Base-by-base conservation (phyloP, 2,797 vertebrate species). In the Pyrocephalus nanus region DNA sequence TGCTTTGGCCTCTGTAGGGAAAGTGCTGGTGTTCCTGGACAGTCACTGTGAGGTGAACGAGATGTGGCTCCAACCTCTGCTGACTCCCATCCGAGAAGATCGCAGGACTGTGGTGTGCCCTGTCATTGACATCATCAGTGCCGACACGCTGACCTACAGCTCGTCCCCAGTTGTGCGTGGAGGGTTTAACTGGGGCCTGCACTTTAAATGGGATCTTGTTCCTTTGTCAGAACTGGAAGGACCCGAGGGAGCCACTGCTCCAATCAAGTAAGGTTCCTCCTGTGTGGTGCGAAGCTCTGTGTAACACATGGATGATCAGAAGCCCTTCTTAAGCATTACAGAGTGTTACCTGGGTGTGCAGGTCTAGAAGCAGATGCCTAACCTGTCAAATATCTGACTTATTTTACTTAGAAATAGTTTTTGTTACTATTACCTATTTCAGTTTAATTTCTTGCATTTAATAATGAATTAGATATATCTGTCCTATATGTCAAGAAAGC, bases 121-220 rank as follows among this genome's bases (percentile, higher is more conserved):
- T 0, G 98, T 99, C 90, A 99, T 99, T 7, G 99, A 99, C 97
- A 99, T 99, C 96, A 99, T 99, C 98, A 99, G 99, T 0, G 99
- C 99, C 0, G 99, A 99, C 97, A 99, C 99, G 0, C 98, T 99
- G 8, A 93, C 97, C 77, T 99, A 99, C 97, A 99, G 98, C 80
- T 98, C 99, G 2, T 99, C 99, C 4, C 99, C 99, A 1, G 98
- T 99, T 4, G 99, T 99, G 76, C 97, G 99, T 4, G 99, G 99
- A 0, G 99, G 99, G 15, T 99, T 99, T 93, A 99, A 99, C 98
- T 99, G 99, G 99, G 99, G 99, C 38, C 98, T 99, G 94, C 99
- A 99, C 97, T 99, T 99, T 96, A 99, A 99, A 69, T 99, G 99
- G 99, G 99, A 99, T 92, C 99, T 99, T 0, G 99, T 99, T 9